Percentiles rank a stretch among this genome's conserved stretches.
Evolutionary conservation across 2,113 vertebrate genomes (phyloP).

Genomic region (Epinephelus fuscoguttatus): DNA sequence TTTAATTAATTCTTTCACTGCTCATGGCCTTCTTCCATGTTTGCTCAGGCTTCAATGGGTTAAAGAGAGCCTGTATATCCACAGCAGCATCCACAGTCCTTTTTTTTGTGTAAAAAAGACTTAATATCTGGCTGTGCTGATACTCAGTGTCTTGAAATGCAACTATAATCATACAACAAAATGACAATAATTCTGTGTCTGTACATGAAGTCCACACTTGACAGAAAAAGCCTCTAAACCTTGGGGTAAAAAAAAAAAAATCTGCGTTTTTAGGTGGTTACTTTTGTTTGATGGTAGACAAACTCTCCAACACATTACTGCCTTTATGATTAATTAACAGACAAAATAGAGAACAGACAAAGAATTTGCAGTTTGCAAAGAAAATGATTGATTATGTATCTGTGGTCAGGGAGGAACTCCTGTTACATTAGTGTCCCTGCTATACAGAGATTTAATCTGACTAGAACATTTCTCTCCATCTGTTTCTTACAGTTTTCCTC

Average conservation of each 20-base stretch:
- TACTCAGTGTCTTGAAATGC: not conserved
- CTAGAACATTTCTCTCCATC: not conserved
- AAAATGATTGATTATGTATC: not conserved
- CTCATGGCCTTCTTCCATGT: too few relatives aligned
- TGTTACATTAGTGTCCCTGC: not conserved
- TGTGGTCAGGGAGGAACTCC: not conserved
- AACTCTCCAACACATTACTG: not conserved
- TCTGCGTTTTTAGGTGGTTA: too few relatives aligned
- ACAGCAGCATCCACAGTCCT: too few relatives aligned
- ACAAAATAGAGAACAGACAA: not conserved
- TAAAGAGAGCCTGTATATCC: too few relatives aligned
- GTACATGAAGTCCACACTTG: not conserved
- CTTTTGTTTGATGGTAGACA: not conserved
- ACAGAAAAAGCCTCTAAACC: not conserved
- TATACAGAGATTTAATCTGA: not conserved
- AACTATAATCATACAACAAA: not conserved
- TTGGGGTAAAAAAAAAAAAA: not conserved
- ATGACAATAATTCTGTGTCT: not conserved
- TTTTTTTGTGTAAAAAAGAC: too few relatives aligned
- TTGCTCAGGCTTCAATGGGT: too few relatives aligned
- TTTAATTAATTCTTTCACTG: too few relatives aligned
- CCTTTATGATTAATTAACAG: not conserved
- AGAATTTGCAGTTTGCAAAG: not conserved
- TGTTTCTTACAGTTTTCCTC: not conserved
- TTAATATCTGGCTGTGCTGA: too few relatives aligned